Evolutionary conservation across 2,888 invertebrate species (phyloP), one percentile per base, ranked within the genome.

Genomic region (Ctenicera cuprea): DNA sequence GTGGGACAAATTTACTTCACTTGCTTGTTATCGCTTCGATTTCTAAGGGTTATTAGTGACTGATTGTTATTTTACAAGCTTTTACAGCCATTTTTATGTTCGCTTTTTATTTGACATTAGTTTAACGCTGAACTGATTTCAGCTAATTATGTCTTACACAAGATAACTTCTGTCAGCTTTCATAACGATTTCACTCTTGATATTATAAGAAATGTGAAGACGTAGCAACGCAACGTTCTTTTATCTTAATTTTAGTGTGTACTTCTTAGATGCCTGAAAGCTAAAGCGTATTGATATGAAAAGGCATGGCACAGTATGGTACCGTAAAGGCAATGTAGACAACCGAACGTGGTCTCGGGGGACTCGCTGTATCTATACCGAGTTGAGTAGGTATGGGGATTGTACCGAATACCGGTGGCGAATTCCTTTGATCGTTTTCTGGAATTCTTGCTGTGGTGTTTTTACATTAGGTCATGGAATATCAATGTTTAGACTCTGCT

Each of bases 321-420:
- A 62, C 64, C 57, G 65, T 71, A 71, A 65, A 64, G 59, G 71
- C 64, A 65, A 64, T 71, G 71, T 45, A 71, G 71, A 71, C 71
- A 71, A 71, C 71, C 63, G 70, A 65, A 64, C 65, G 65, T 59
- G 5, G 64, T 71, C 71, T 30, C 64, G 12, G 18, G 71, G 37
- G 71, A 71, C 48, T 54, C 43, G 30, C 70, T 52, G 69, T 61
- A 48, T 61, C 69, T 62, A 68, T 20, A 61, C 48, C 37, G 62
- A 52, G 61, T 50, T 54, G 62, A 62, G 59, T 52, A 62, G 61
- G 41, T 64, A 64, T 33, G 45, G 18, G 64, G 64, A 64, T 64
- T 64, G 69, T 69, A 62, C 43, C 52, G 70, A 63, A 69, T 59
- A 48, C 61, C 33, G 37, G 69, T 68, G 59, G 68, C 22, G 59